A percentile compares a stretch with the other conserved stretches of the same genome.
Conservation (phyloP, 2,113 vertebrate species). For the Boulengeromyrus knoepffleri region DNA sequence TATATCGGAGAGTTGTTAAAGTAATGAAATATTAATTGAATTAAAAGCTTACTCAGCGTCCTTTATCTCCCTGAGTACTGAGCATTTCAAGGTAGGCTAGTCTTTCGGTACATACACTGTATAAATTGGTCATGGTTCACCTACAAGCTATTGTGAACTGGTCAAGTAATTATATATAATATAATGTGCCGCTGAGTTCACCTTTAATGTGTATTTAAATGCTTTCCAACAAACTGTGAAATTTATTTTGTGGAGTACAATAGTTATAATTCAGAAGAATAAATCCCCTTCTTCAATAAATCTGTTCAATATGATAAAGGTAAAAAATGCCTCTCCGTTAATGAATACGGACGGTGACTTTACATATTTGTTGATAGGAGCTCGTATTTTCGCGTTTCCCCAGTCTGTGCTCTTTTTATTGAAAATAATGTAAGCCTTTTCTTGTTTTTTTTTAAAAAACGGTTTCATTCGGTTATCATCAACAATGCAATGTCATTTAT, state of each 20-base stretch:
- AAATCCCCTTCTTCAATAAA: constrained; percentile 20
- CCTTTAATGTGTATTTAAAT: constrained; percentile 29
- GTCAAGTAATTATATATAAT: constrained; percentile 13
- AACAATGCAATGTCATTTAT: constrained; percentile 10
- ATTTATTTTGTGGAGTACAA: constrained; percentile 19
- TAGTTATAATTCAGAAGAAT: constrained; percentile 20
- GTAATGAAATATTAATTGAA: constrained; percentile 28
- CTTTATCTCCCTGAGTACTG: constrained; percentile 30
- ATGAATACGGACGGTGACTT: constrained; percentile 20
- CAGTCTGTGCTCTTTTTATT: neutral
- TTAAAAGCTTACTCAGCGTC: constrained; percentile 28
- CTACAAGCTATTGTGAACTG: constrained; percentile 20
- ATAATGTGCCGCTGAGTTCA: constrained; percentile 20
- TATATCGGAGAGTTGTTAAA: constrained; percentile 17
- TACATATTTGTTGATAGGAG: constrained; percentile 21
- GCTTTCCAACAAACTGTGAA: constrained; percentile 16
- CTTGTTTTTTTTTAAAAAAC: constrained; percentile 1
- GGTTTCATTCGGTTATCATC: constrained; percentile 12
- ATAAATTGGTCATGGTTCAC: constrained; percentile 24
- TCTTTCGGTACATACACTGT: constrained; percentile 20
- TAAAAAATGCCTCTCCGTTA: constrained; percentile 11
- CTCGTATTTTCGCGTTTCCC: neutral
- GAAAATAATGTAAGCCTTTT: constrained; percentile 17
- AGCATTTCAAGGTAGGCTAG: constrained; percentile 24
- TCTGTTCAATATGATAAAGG: constrained; percentile 22